Conservation (phyloP, 2,797 vertebrate genomes). For the Labroides dimidiatus region DNA sequence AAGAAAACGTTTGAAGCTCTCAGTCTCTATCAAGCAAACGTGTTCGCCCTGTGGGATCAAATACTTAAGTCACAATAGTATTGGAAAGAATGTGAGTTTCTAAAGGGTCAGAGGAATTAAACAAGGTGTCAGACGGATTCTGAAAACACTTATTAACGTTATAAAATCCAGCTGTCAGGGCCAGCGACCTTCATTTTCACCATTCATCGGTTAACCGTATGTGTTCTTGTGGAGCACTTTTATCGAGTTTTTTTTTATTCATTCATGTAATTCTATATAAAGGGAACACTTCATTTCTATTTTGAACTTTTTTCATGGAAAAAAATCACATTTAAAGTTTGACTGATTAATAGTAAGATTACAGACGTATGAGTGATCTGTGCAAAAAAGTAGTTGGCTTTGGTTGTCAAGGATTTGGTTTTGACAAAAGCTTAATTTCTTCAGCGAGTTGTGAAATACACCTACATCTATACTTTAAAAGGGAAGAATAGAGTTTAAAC, state of each 20-base stretch:
- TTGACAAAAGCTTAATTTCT: too few relatives aligned
- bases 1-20: too few relatives aligned
- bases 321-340: too few relatives aligned
- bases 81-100: neutral
- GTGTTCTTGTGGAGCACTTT: neutral
- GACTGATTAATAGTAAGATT: neutral
- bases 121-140: neutral
- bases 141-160: neutral
- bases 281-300: neutral
- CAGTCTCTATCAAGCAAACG: neutral
- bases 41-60: too few relatives aligned
- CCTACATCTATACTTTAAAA: too few relatives aligned
- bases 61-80: neutral
- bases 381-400: neutral
- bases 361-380: neutral
- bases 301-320: neutral
- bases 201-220: neutral
- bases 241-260: slow-evolving; percentile 1
- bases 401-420: neutral
- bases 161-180: neutral
- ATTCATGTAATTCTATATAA: neutral
- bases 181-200: neutral
- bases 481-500: neutral
- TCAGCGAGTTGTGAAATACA: too few relatives aligned
- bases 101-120: neutral